Base-by-base conservation (phyloP, 92 coral and sea anemone genomes). In the Epizoanthus illoricatus region DNA sequence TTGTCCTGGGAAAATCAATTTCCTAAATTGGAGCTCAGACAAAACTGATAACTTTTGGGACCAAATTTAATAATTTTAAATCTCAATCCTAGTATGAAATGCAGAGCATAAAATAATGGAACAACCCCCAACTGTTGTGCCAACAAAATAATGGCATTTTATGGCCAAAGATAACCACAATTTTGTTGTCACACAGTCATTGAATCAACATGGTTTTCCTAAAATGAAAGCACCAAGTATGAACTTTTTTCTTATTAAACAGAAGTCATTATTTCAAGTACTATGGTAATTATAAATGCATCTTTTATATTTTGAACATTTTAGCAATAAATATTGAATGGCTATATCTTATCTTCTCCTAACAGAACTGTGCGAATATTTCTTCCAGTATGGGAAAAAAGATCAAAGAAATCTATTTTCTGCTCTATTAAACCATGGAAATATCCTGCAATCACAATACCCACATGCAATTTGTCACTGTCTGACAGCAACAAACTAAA, bases 51-150 rank as follows among this genome's bases (percentile, higher is more conserved):
- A 42, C 20, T 45, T 21, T 49, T 42, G 60, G 20, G 71, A 43
- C 61, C 55, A 78, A 64, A 78, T 78, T 78, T 43, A 78, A 63
- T 63, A 78, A 78, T 61, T 78, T 63, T 20, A 63, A 45, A 78
- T 78, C 71, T 43, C 23, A 57, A 63, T 78, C 67, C 49, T 64
- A 42, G 82, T 36, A 18, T 41, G 57, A n/a, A 15, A n/a, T 45
- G 16, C 41, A 62, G 82, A 45, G 40, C 45, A 57, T 42, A 21
- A n/a, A 20, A 63, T 55, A 78, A 42, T 6, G 17, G n/a, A 72
- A 1, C n/a, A 39, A 5, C 60, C 82, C 69, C 82, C 71, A 78
- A 64, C 39, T 42, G 69, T 18, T 21, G 65, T 6, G 23, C 39
- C 21, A 62, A 59, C 11, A 76, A 39, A 5, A 68, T 39, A 68